Evolutionary conservation across 37 sponge, comb jelly and placozoan genomes (phyloP).

Genomic region (Axinella damicornis): DNA sequence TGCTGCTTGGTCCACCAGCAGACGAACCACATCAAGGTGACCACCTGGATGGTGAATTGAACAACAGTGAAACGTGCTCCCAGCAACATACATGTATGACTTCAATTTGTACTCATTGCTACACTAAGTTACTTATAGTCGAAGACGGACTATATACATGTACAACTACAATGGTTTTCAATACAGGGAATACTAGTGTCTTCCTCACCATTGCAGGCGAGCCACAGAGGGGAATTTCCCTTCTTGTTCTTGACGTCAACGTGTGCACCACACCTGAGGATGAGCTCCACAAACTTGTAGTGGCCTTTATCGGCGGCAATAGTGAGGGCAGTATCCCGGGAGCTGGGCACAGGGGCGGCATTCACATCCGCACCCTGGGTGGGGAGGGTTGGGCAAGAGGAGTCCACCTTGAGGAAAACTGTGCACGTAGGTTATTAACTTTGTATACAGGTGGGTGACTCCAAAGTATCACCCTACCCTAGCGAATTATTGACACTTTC

Average conservation of each 20-base stretch:
- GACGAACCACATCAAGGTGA: constrained; percentile 80
- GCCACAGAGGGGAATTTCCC: constrained; percentile 95
- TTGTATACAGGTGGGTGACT: too few species aligned
- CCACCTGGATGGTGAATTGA: constrained; percentile 76
- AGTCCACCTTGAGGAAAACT: neutral
- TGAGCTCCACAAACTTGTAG: constrained; percentile 88
- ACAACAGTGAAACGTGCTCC: too few species aligned
- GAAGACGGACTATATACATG: too few species aligned
- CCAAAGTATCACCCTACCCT: too few species aligned
- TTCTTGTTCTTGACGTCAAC: constrained; percentile 96
- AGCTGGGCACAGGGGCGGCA: constrained; percentile 93
- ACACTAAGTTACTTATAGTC: too few species aligned
- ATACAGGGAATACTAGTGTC: neutral
- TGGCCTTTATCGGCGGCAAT: constrained; percentile 96
- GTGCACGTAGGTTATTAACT: too few species aligned
- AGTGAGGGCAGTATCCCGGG: constrained; percentile 91
- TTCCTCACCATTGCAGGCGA: constrained; percentile 84
- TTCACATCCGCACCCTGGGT: constrained; percentile 90
- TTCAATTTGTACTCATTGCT: too few species aligned
- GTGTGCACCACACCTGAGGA: constrained; percentile 74
- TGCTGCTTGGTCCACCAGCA: constrained; percentile 67
- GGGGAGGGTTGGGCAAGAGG: neutral
- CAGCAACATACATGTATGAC: too few species aligned
- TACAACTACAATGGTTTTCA: neutral
- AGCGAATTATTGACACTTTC: too few species aligned